Evolutionary conservation across 2,888 invertebrate species (phyloP), one percentile per base, ranked within the genome.

Genomic region (Deilephila porcellus): DNA sequence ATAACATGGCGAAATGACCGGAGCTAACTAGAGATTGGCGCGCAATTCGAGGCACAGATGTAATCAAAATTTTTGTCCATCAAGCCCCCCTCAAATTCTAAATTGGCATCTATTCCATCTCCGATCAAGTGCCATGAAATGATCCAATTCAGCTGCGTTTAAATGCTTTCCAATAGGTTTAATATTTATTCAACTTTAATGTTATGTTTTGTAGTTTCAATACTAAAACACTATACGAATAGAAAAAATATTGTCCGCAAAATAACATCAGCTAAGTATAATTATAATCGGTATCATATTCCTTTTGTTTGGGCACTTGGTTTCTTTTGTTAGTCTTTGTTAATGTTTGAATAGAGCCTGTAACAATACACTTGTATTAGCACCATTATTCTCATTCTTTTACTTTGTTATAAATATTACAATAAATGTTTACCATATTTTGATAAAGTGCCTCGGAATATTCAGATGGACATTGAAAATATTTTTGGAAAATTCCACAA

Each of bases 331-430:
- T 70, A 70, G 62, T 37, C 70, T 72, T 84, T 80, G 79, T 84
- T 77, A 76, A 71, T 76, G 71, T 77, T 67, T 82, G 76, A 79
- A 82, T 80, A 78, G 76, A 79, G 60, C 29, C 73, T 71, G 72
- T 76, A 80, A 84, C 82, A 84, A 83, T 78, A 76, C 72, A 76
- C 74, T 76, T 77, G 59, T 80, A 78, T 77, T 77, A 78, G 72
- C 74, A 72, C 71, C 76, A 76, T 78, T 79, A 75, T 80, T 76
- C 78, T 78, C 75, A 77, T 77, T 71, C 63, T 74, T 78, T 75
- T 74, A 75, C 73, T 72, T 74, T 78, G 74, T 77, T 83, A 25
- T 67, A 67, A 45, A 45, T 20, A 52, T 67, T 52, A 67, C 52
- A 67, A 67, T 67, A 67, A 67, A 45, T 67, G 67, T 72, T 71